phyloP scores from a whole-genome alignment of 2,888 invertebrate species.

The Eustalomyia histrio region DNA sequence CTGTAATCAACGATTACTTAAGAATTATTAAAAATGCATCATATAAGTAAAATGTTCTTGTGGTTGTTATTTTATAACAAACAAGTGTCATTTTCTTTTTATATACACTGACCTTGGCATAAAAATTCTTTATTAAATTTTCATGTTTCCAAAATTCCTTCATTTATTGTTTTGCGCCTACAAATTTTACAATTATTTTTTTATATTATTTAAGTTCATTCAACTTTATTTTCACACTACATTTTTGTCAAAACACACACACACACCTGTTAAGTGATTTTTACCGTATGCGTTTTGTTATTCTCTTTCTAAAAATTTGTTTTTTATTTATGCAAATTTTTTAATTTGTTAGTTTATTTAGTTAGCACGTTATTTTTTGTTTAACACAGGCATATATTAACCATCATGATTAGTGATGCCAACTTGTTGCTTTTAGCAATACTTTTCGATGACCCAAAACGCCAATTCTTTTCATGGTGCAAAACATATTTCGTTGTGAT shows the following conservation, averaged over 20 bases:
- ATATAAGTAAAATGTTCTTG: neutral
- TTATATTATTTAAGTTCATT: constrained; percentile 46
- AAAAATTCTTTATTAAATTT: constrained; percentile 6
- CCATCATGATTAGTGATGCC: too few relatives aligned
- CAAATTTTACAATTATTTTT: constrained; percentile 4
- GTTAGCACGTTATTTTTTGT: neutral
- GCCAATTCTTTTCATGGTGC: too few relatives aligned
- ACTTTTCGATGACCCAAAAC: too few relatives aligned
- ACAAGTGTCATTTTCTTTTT: constrained; percentile 10
- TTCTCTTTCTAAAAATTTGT: constrained; percentile 6
- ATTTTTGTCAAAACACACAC: neutral
- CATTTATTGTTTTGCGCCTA: neutral
- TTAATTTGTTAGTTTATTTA: neutral
- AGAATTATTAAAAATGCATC: too few relatives aligned
- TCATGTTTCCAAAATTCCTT: neutral
- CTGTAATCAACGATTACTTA: too few relatives aligned
- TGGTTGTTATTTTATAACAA: neutral
- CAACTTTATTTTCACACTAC: constrained; percentile 37
- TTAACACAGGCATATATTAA: neutral
- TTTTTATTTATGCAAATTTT: neutral
- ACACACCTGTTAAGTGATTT: neutral
- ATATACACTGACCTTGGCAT: constrained; percentile 49
- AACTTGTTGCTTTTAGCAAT: too few relatives aligned
- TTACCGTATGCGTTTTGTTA: constrained; percentile 11
- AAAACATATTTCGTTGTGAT: too few relatives aligned